phyloP scores from a whole-genome alignment of 1,140 invertebrate species.

The Neodiprion virginianus region DNA sequence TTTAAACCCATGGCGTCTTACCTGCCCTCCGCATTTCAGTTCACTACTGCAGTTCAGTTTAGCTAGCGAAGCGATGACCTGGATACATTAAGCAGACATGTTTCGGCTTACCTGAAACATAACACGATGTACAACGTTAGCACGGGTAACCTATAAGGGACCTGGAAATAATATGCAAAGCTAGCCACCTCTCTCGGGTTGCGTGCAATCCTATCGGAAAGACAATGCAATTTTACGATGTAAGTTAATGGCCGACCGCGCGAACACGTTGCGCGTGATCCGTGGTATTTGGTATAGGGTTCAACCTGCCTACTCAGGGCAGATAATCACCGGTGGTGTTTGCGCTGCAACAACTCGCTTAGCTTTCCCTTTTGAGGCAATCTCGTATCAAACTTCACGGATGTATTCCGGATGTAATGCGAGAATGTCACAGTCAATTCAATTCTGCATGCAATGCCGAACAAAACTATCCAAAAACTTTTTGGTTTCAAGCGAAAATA shows the following conservation, averaged over 20 bases:
- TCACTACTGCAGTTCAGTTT: not conserved
- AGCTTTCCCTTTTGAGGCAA: slow-evolving; percentile 56
- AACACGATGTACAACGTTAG: slow-evolving; percentile 11
- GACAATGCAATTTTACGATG: slow-evolving; percentile 47
- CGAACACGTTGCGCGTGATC: slow-evolving; percentile 45
- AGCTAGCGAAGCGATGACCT: slow-evolving; percentile 13
- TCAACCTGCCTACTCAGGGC: not conserved
- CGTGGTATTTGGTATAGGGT: slow-evolving; percentile 60
- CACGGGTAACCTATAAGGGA: slow-evolving; percentile 26
- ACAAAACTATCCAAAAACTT: too few relatives aligned
- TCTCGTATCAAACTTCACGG: not conserved
- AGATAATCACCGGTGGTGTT: slow-evolving; percentile 53
- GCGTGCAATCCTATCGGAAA: slow-evolving; percentile 44
- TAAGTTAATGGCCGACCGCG: slow-evolving; percentile 43
- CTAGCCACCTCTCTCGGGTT: slow-evolving; percentile 16
- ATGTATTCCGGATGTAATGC: too few relatives aligned
- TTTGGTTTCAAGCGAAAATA: too few relatives aligned
- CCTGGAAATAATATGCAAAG: slow-evolving; percentile 43
- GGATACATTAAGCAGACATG: slow-evolving; percentile 40
- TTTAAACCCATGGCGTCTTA: not conserved
- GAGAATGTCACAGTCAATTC: too few relatives aligned
- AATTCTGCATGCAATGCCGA: too few relatives aligned
- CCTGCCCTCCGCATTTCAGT: not conserved
- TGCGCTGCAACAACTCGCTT: slow-evolving; percentile 26
- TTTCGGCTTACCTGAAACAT: slow-evolving; percentile 23